These are phyloP conservation scores for Tricholaema leucomelas DNA, from an alignment of 2,113 vertebrate genomes.

Conservation along the genomic window DNA sequence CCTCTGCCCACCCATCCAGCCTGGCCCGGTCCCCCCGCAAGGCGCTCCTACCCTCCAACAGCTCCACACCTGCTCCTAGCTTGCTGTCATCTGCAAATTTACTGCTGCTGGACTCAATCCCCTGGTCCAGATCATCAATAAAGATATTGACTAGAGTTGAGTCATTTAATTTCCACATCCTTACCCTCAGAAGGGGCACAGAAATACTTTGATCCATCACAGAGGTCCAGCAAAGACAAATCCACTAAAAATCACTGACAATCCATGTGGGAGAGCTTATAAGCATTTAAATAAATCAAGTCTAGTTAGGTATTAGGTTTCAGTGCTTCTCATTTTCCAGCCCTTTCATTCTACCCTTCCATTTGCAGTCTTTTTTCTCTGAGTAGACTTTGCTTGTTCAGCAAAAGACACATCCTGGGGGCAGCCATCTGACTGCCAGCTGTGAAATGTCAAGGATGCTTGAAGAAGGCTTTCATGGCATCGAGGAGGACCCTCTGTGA, in stretches of 20 bases:
- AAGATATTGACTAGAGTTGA: too few species aligned
- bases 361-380: not conserved
- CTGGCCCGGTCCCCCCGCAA: too few species aligned
- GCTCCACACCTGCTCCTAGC: too few species aligned
- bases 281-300: not conserved
- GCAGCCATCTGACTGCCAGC: not conserved
- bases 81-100: too few species aligned
- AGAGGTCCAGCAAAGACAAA: not conserved
- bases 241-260: not conserved
- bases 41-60: too few species aligned
- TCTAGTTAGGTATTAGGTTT: not conserved
- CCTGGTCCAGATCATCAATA: too few species aligned
- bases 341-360: not conserved
- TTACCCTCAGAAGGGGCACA: not conserved
- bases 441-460: not conserved
- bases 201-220: not conserved
- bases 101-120: too few species aligned
- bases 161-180: not conserved
- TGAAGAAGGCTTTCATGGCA: not conserved
- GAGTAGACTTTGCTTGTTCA: not conserved
- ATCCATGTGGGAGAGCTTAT: not conserved
- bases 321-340: not conserved
- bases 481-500: not conserved
- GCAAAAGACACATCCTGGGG: not conserved
- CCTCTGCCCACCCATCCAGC: too few species aligned